Percentiles rank a stretch among this genome's conserved stretches.
Evolutionary conservation across 2,113 vertebrate genomes (phyloP).

Genomic region (Aphyosemion australe): DNA sequence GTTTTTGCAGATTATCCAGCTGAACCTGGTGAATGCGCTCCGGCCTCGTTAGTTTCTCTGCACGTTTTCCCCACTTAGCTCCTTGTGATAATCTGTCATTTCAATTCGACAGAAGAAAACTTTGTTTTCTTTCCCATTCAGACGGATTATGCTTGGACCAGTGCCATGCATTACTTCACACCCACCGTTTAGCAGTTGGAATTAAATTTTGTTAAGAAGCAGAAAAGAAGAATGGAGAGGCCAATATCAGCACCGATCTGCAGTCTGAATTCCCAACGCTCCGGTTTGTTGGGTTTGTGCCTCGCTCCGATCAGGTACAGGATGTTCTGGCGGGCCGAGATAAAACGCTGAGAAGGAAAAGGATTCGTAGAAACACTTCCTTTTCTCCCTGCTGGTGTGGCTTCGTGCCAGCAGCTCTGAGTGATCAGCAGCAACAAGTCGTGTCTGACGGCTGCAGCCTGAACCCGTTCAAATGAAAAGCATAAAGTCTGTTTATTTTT

Average conservation of each 20-base stretch:
- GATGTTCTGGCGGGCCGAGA: constrained; percentile 73
- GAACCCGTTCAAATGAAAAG: background rate
- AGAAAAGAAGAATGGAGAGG: constrained; percentile 1
- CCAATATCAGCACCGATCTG: constrained; percentile 54
- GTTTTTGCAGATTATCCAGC: no score
- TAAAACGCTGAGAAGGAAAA: constrained; percentile 57
- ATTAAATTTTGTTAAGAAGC: constrained; percentile 11
- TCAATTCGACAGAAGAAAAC: constrained; percentile 3
- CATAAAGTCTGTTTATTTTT: constrained; percentile 36
- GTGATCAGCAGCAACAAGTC: background rate
- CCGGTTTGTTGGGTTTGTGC: constrained; percentile 47
- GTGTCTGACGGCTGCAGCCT: background rate
- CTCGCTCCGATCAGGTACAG: constrained; percentile 63
- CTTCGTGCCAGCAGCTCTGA: constrained; percentile 37
- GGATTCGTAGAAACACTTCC: constrained; percentile 62
- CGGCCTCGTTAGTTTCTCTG: background rate
- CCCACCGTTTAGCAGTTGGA: constrained; percentile 29
- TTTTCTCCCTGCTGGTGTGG: constrained; percentile 63
- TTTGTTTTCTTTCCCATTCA: constrained; percentile 24
- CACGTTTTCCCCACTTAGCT: background rate
- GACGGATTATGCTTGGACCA: constrained; percentile 23
- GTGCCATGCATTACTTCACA: constrained; percentile 40
- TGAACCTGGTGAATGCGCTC: no score
- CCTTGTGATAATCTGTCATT: constrained; percentile 23
- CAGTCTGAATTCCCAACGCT: constrained; percentile 65